Base-by-base conservation (phyloP, 1,140 invertebrate species). In the Aphaenogaster ashmeadi region DNA sequence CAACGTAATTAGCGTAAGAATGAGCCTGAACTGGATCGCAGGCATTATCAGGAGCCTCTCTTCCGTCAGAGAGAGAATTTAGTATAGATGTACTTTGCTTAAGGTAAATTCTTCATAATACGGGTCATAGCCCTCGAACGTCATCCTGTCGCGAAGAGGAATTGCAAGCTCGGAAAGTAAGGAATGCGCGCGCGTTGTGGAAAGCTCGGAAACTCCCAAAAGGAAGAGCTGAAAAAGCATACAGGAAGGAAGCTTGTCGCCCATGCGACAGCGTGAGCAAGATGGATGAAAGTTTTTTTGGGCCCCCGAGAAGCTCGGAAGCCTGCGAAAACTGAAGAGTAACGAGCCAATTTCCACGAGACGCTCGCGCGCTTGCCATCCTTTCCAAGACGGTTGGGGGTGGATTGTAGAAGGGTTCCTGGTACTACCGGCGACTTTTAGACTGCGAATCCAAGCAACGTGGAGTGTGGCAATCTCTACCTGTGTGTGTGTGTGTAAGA, bases 261-360 rank as follows among this genome's bases (percentile, higher is more conserved):
- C 64, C 47, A 66, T n/a, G 89, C 87, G 64, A 90, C 64, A 74
- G 54, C 27, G 27, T 75, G 74, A 74, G 79, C 88, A 81, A 90
- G 87, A 89, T 83, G 88, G 89, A 89, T 89, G 87, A 84, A 90
- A 90, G 78, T 89, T 87, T 90, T 90, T 90, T 77, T 54, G 54
- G 72, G 15, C 3, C 56, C 41, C 41, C 21, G 47, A 33, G n/a
- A 66, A 77, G 72, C 81, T 60, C 62, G 33, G 52, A 47, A 81
- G 64, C 36, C 78, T 33, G 47, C 81, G 81, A 90, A 88, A 88
- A 90, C 87, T 78, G 74, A 87, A 89, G 88, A 90, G 85, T 90
- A 90, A 90, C 88, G 81, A 89, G 89, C 87, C 89, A 90, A 89
- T 90, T 90, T 89, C 64, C 88, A 81, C 87, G 72, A 56, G 60